These are phyloP conservation scores for Heliconius melpomene DNA, from an alignment of 1,140 invertebrate genomes.

Conservation along the genomic window DNA sequence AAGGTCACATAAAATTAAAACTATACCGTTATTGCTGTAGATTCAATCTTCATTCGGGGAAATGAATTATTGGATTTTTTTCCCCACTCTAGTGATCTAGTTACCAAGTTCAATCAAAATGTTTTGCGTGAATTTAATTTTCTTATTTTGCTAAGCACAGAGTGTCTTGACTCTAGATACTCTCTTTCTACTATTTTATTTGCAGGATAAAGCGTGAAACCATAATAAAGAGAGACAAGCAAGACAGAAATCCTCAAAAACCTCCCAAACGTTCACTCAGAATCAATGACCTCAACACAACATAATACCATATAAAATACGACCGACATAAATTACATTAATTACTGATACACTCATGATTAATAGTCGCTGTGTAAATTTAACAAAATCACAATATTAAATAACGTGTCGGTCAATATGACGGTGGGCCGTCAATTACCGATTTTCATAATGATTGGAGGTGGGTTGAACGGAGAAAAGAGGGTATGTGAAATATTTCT, in stretches of 20 bases:
- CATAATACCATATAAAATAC: slow-evolving; percentile 59
- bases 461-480: neutral
- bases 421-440: slow-evolving; percentile 4
- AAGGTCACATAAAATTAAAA: too few species aligned
- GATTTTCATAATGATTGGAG: neutral
- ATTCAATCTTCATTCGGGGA: too few species aligned
- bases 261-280: neutral
- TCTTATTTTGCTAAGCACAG: too few species aligned
- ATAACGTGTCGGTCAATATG: slow-evolving; percentile 52
- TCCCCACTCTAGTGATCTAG: too few species aligned
- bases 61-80: too few species aligned
- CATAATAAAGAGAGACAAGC: neutral
- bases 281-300: slow-evolving; percentile 45
- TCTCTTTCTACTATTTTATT: neutral
- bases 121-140: too few species aligned
- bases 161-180: too few species aligned
- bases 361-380: slow-evolving; percentile 61
- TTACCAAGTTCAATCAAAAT: too few species aligned
- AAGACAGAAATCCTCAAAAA: neutral
- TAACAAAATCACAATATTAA: slow-evolving; percentile 64
- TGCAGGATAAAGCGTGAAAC: neutral
- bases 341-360: slow-evolving; percentile 66
- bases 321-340: slow-evolving; percentile 72
- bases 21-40: too few species aligned
- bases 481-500: neutral